Conservation (phyloP, 2,797 vertebrate species). For the Diplodus sargus region DNA sequence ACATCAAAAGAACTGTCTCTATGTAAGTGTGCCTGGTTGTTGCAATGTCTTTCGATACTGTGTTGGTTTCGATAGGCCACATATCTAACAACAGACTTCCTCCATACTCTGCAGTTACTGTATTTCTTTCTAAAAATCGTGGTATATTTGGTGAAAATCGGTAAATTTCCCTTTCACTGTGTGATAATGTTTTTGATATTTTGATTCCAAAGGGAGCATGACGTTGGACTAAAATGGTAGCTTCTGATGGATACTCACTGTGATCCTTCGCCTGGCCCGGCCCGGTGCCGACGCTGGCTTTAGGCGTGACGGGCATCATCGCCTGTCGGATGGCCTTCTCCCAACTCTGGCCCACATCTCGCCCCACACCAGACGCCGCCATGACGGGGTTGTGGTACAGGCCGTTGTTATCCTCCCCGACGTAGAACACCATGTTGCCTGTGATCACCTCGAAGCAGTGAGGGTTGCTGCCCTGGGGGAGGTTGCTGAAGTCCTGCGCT, state of each 20-base stretch:
- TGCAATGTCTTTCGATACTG: no score
- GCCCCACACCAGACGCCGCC: conserved; percentile 88
- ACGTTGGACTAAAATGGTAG: background rate
- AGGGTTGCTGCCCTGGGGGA: conserved; percentile 89
- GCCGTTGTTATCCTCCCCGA: conserved; percentile 89
- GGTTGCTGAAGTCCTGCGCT: conserved; percentile 86
- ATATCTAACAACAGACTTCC: no score
- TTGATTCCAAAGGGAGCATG: background rate
- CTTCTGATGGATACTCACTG: conserved; percentile 85
- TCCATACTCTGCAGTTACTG: no score
- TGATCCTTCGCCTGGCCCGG: conserved; percentile 90
- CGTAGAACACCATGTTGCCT: conserved; percentile 92
- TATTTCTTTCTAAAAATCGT: background rate
- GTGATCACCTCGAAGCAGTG: conserved; percentile 97
- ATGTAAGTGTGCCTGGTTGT: no score
- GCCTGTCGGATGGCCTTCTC: conserved; percentile 95
- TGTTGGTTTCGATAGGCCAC: no score
- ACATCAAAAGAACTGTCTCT: no score
- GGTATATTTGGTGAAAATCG: background rate
- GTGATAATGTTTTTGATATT: background rate
- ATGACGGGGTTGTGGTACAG: conserved; percentile 84
- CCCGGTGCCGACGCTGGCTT: conserved; percentile 87
- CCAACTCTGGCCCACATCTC: conserved; percentile 91
- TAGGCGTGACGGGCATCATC: conserved; percentile 95
- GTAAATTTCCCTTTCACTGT: background rate